phyloP scores from a whole-genome alignment of 2,888 invertebrate species.

The Panorpa germanica region DNA sequence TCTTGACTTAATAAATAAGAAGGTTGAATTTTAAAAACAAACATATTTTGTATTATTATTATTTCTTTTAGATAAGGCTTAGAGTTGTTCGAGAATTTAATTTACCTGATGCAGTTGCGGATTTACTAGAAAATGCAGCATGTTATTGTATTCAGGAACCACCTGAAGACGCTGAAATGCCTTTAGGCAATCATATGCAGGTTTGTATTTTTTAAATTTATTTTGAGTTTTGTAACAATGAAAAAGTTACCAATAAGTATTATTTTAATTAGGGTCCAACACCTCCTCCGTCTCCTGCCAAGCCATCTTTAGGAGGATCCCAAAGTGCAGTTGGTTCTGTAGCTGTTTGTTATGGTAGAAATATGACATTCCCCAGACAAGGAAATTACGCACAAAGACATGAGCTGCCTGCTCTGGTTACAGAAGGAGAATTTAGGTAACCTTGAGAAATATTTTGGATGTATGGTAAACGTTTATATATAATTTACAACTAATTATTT shows the following conservation, averaged over 20 bases:
- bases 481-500: constrained; percentile 6
- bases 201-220: constrained; percentile 1
- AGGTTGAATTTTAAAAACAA: background rate
- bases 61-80: constrained; percentile 43
- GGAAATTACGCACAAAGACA: constrained; percentile 27
- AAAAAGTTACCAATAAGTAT: constrained; percentile 10
- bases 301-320: constrained; percentile 14
- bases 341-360: constrained; percentile 33
- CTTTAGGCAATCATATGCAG: constrained; percentile 14
- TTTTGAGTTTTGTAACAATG: constrained; percentile 8
- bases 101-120: constrained; percentile 73
- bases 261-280: constrained; percentile 20
- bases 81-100: constrained; percentile 89
- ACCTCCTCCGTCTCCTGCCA: constrained; percentile 26
- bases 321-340: constrained; percentile 25
- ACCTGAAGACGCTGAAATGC: constrained; percentile 16
- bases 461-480: constrained; percentile 7
- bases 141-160: constrained; percentile 17
- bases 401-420: constrained; percentile 43
- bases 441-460: constrained; percentile 13
- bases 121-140: constrained; percentile 41
- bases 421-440: constrained; percentile 34
- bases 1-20: background rate
- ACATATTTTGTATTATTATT: constrained; percentile 1
- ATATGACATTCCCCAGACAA: constrained; percentile 41